These are phyloP conservation scores for Ceyx melanurus DNA, from an alignment of 2,113 vertebrate species.

Conservation along the genomic window DNA sequence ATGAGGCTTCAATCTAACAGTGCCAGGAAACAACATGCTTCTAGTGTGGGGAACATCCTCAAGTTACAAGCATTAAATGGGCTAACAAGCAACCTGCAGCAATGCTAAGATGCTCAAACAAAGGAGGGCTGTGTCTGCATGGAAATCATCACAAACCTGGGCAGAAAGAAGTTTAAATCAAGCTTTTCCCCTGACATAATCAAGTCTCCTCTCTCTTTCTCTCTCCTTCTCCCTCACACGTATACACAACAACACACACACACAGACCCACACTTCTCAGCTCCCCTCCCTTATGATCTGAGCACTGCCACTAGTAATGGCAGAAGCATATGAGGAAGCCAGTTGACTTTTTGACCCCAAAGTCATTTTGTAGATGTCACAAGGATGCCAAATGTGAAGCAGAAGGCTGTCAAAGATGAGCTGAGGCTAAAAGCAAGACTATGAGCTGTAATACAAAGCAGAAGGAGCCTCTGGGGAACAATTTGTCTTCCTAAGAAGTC, in stretches of 20 bases:
- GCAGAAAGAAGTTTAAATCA: slow-evolving; percentile 53
- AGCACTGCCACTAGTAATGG: slow-evolving; percentile 65
- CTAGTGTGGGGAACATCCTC: slow-evolving; percentile 33
- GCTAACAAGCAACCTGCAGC: slow-evolving; percentile 62
- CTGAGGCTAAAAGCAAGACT: slow-evolving; percentile 75
- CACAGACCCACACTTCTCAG: background rate
- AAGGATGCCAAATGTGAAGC: slow-evolving; percentile 84
- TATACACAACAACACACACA: background rate
- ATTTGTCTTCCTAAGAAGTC: slow-evolving; percentile 85
- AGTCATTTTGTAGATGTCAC: slow-evolving; percentile 82
- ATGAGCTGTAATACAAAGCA: slow-evolving; percentile 82
- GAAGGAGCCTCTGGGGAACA: slow-evolving; percentile 83
- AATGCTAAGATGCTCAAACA: slow-evolving; percentile 35
- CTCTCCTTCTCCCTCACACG: background rate
- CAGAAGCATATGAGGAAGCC: slow-evolving; percentile 83
- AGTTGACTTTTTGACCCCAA: slow-evolving; percentile 76
- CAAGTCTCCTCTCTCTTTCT: background rate
- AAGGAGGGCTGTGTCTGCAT: slow-evolving; percentile 52
- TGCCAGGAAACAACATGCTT: slow-evolving; percentile 53
- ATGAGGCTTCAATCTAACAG: background rate
- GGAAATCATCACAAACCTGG: slow-evolving; percentile 48
- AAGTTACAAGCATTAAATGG: slow-evolving; percentile 50
- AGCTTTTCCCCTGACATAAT: slow-evolving; percentile 29
- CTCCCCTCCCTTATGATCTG: background rate
- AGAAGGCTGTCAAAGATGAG: slow-evolving; percentile 83